Base-by-base conservation (phyloP, 2,113 vertebrate species). In the Oryzias javanicus region DNA sequence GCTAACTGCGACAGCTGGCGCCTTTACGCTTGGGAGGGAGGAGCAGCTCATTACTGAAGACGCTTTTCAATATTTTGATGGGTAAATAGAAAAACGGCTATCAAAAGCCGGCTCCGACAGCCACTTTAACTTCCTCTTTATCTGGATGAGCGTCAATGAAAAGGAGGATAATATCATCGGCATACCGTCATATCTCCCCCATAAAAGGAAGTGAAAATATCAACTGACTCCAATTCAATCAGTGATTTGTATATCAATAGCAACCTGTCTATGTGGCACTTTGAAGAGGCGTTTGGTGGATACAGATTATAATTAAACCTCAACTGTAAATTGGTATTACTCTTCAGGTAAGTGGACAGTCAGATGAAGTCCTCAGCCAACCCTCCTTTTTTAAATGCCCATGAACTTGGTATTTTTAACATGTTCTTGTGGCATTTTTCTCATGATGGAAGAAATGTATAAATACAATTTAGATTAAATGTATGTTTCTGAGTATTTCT, bases 1-100 rank as follows among this genome's bases (percentile, higher is more conserved):
- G 55, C 74, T 69, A 40, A 2, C 79, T 53, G 49, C 78, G 85
- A 88, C 87, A 86, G 85, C 86, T 78, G 66, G 77, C 73, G 67
- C 82, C 82, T 86, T 84, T 73, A 70, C 81, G 65, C 78, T 79
- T 46, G 60, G 77, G 56, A 79, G 81, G 74, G 71, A 84, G 76
- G 78, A 82, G 71, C 74, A 78, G 76, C 81, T 89, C 88, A 87
- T 88, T 88, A 88, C 79, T 78, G 76, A 66, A 19, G 71, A 86
- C 76, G 77, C 76, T 83, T 78, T 77, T 73, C 80, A 74, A 1
- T 72, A 70, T 81, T 88, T 80, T 84, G 76, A 89, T 79, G 80
- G 78, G 81, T 82, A 88, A 88, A 88, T 73, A 82, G 75, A 73
- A 79, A 80, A 80, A 70, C 55, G 68, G 70, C 64, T 71, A 72